Percentiles rank a stretch among this genome's conserved stretches.
Evolutionary conservation across 2,888 invertebrate species (phyloP).

Genomic region (Caenorhabditis plicata): DNA sequence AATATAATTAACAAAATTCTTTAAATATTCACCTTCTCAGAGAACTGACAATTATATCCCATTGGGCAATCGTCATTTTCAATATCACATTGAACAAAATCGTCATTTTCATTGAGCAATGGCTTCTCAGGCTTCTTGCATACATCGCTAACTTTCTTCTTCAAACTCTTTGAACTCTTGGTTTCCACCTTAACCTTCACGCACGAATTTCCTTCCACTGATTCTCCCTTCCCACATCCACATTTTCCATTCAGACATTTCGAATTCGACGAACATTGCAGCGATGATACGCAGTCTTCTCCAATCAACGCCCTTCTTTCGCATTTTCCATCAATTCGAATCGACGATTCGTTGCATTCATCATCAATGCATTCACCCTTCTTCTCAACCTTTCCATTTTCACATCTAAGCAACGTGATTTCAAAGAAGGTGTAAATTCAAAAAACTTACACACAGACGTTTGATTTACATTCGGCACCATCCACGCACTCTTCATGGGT

Average conservation of each 20-base stretch:
- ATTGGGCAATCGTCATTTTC: conserved; percentile 37
- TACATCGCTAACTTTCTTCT: conserved; percentile 6
- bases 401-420: conserved; percentile 23
- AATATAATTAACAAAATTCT: neutral
- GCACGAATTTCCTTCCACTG: conserved; percentile 18
- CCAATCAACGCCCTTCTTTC: conserved; percentile 36
- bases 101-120: conserved; percentile 11
- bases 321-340: conserved; percentile 40
- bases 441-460: conserved; percentile 36
- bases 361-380: conserved; percentile 36
- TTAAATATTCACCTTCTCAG: conserved; percentile 12
- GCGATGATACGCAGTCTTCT: conserved; percentile 36
- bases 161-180: neutral
- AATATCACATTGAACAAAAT: conserved; percentile 18
- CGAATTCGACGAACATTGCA: conserved; percentile 41
- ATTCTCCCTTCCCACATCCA: conserved; percentile 40
- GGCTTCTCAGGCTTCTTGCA: conserved; percentile 21
- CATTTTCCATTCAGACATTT: conserved; percentile 37
- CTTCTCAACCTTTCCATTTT: conserved; percentile 19
- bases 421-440: neutral
- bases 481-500: conserved; percentile 43
- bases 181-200: conserved; percentile 6
- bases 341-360: conserved; percentile 33
- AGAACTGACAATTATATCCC: conserved; percentile 37
- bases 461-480: conserved; percentile 33